Base-by-base conservation (phyloP, 2,113 vertebrate species). In the Nothobranchius kuhntae region DNA sequence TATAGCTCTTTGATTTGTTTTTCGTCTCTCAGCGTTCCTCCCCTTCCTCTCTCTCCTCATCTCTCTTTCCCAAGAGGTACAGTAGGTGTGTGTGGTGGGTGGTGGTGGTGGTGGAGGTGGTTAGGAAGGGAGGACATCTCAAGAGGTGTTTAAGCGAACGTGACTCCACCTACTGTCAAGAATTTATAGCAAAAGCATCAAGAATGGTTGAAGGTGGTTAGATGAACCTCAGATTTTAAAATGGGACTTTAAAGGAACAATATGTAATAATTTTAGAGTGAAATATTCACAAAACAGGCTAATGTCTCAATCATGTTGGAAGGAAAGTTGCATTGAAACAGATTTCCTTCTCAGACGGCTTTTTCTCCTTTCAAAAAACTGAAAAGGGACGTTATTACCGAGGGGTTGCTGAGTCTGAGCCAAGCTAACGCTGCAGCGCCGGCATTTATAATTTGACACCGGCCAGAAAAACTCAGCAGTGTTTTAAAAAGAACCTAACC, bases 1-100 rank as follows among this genome's bases (percentile, higher is more conserved):
- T 86, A 71, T 72, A 74, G 78, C 85, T 82, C 80, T 84, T 56
- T 82, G 86, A 82, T 86, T 87, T 88, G 84, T 85, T 83, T 89
- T 83, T 73, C 75, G 65, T 62, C 71, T 76, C 75, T 73, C 50
- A 17, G 64, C 68, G 56, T 73, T 80, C 62, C 78, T 54, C 68
- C 69, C 61, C 76, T 56, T 62, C 62, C 77, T 54, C 58, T 69
- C 46, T 80, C 86, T 84, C 68, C 51, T 63, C 51, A 10, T 69
- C 69, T 75, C 86, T 73, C 84, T 75, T 73, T 61, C 76, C 82
- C 75, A 68, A 67, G 86, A 88, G 88, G 84, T 87, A 75, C 77
- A 83, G 87, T 87, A 87, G 83, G 83, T 90, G 89, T 85, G 83
- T 86, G 78, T 7, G 10, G 77, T 57, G 55, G 35, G 61, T 67